phyloP scores from a whole-genome alignment of 2,113 vertebrate genomes.

The Copsychus sechellarum region DNA sequence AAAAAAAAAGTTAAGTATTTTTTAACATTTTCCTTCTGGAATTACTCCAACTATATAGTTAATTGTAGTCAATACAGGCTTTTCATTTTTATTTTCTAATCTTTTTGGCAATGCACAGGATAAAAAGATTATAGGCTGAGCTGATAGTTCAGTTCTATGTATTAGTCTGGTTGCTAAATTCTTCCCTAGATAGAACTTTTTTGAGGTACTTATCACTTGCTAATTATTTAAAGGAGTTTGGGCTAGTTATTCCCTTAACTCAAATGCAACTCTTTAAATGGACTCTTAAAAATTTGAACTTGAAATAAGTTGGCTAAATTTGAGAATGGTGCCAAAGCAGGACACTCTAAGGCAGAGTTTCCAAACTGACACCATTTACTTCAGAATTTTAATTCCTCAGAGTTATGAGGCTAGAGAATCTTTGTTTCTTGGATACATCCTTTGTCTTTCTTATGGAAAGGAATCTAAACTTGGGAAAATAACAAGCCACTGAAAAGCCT shows the following conservation, averaged over 20 bases:
- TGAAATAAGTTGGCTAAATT: not conserved
- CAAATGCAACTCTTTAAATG: not conserved
- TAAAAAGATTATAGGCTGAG: not conserved
- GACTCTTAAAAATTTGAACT: not conserved
- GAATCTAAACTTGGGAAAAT: not conserved
- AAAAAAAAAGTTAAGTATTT: not conserved
- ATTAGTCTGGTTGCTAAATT: not conserved
- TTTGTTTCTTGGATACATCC: fast-evolving
- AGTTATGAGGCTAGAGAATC: not conserved
- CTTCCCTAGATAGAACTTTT: not conserved
- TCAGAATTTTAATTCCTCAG: not conserved
- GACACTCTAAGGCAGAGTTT: not conserved
- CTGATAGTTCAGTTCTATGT: not conserved
- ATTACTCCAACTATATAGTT: not conserved
- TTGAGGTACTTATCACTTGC: not conserved
- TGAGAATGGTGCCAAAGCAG: not conserved
- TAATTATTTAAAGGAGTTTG: not conserved
- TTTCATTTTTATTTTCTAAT: not conserved
- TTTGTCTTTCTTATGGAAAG: not conserved
- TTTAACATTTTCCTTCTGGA: not conserved
- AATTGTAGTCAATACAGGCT: not conserved
- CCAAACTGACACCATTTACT: not conserved
- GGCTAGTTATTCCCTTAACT: not conserved
- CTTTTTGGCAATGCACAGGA: not conserved
- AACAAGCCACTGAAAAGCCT: not conserved